Conservation (phyloP, 1,140 invertebrate species). For the Bombus difficillimus region DNA sequence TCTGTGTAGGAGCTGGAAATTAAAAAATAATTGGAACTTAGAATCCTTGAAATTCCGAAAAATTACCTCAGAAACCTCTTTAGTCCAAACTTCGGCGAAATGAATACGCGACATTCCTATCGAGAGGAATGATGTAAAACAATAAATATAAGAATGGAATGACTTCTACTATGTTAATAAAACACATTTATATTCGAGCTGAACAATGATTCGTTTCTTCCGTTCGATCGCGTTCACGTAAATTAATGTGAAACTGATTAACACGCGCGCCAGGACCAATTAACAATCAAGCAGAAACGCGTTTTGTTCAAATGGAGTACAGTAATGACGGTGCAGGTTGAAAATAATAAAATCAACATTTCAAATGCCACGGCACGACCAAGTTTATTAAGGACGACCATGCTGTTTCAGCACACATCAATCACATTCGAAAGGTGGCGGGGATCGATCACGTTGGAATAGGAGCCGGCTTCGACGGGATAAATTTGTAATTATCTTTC, state of each 20-base stretch:
- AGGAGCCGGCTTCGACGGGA: constrained; percentile 94
- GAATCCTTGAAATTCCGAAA: too few species aligned
- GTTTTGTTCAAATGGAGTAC: background rate
- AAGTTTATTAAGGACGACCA: constrained; percentile 37
- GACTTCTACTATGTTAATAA: background rate
- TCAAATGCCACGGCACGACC: background rate
- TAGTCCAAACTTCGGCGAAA: background rate
- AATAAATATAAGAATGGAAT: background rate
- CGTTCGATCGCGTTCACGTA: too few species aligned
- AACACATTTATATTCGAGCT: background rate
- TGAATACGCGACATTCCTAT: background rate
- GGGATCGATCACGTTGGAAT: constrained; percentile 95
- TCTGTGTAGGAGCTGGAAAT: too few species aligned
- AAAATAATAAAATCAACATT: constrained; percentile 28
- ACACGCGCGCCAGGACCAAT: background rate
- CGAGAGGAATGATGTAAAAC: background rate
- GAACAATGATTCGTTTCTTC: background rate
- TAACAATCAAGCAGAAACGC: background rate
- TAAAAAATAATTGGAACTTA: too few species aligned
- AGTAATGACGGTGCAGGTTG: background rate
- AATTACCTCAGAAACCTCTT: too few species aligned
- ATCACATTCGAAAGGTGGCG: constrained; percentile 93
- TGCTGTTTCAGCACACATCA: constrained; percentile 92
- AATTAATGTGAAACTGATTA: background rate
- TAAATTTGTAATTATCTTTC: constrained; percentile 91